phyloP scores from a whole-genome alignment of 2,113 vertebrate species.

The Conger conger region DNA sequence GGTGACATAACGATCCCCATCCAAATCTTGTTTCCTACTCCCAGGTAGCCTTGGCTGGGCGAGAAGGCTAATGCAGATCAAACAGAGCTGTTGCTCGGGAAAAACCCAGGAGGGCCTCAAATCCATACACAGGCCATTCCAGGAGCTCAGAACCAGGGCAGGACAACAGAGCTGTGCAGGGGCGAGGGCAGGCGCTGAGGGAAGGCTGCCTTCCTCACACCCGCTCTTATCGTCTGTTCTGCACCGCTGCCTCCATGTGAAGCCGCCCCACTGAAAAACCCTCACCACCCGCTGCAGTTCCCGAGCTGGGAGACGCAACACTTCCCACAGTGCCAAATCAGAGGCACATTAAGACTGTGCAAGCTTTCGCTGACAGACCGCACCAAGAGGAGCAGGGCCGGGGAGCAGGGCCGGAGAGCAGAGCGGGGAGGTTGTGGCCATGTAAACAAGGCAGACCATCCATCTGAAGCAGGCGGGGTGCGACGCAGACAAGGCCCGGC shows the following conservation, averaged over 20 bases:
- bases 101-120: conserved; percentile 10
- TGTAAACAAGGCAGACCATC: background rate
- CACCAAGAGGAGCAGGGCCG: background rate
- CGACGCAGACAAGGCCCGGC: background rate
- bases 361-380: background rate
- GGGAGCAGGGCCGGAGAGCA: background rate
- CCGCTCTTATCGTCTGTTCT: conserved; percentile 18
- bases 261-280: background rate
- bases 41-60: background rate
- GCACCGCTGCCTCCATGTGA: background rate
- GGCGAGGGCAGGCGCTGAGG: background rate
- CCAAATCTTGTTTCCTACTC: background rate
- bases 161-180: background rate
- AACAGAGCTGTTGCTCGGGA: background rate
- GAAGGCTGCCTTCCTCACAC: background rate
- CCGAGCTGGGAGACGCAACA: background rate
- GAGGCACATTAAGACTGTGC: background rate
- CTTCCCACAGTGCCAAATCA: background rate
- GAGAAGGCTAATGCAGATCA: background rate
- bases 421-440: background rate
- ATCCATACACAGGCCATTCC: conserved; percentile 10
- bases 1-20: background rate
- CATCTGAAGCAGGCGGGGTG: background rate
- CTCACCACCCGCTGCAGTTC: background rate
- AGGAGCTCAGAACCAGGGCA: background rate